Conservation (phyloP, 2,797 vertebrate genomes). For the Avahi laniger region DNA sequence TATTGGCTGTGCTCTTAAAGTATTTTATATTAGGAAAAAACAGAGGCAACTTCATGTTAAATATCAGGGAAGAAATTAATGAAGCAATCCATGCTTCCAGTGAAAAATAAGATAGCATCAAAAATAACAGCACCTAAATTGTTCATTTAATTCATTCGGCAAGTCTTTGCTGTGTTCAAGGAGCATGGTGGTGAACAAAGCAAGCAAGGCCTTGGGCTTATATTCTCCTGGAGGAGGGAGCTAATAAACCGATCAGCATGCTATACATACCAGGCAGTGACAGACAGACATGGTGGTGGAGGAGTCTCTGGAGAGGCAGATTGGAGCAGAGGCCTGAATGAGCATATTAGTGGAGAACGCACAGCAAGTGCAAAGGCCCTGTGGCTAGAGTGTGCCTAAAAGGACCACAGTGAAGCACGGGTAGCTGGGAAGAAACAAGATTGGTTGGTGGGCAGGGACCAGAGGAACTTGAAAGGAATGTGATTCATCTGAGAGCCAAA, state of each 20-base stretch:
- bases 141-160: not conserved
- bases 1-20: not conserved
- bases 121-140: not conserved
- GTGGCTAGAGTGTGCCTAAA: not conserved
- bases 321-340: not conserved
- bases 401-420: not conserved
- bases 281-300: not conserved
- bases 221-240: not conserved
- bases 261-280: not conserved
- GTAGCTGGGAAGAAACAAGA: not conserved
- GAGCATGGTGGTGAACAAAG: not conserved
- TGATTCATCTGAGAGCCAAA: not conserved
- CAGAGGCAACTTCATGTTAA: not conserved
- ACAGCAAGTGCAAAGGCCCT: not conserved
- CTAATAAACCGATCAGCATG: not conserved
- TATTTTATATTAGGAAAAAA: not conserved
- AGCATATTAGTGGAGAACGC: not conserved
- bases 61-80: constrained; percentile 7
- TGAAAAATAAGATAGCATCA: not conserved
- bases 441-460: no score
- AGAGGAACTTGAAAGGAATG: not conserved
- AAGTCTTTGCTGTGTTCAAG: not conserved
- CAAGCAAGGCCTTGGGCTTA: not conserved
- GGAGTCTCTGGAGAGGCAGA: not conserved
- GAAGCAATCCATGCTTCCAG: not conserved